These are phyloP conservation scores for Pogonocherus hispidulus DNA, from an alignment of 2,888 invertebrate species.

Conservation along the genomic window DNA sequence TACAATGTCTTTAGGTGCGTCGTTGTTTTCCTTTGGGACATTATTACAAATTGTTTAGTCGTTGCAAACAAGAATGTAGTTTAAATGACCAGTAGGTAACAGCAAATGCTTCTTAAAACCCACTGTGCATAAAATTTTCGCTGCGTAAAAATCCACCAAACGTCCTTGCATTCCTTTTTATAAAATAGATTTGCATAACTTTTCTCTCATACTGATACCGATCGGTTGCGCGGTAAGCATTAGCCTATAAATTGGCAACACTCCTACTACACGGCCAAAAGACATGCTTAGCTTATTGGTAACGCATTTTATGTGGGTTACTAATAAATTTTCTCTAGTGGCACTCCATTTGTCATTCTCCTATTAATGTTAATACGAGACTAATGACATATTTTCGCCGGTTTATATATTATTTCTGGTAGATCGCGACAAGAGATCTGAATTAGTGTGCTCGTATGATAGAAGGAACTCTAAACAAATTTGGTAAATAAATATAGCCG, in stretches of 20 bases:
- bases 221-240: neutral
- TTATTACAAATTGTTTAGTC: too few relatives aligned
- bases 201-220: neutral
- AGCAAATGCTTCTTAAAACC: too few relatives aligned
- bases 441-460: conserved; percentile 14
- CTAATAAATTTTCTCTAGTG: neutral
- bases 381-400: conserved; percentile 1
- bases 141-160: too few relatives aligned
- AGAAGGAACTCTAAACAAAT: conserved; percentile 11
- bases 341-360: conserved; percentile 18
- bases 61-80: too few relatives aligned
- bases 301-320: conserved; percentile 1
- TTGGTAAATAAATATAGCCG: conserved; percentile 10
- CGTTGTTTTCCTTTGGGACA: too few relatives aligned
- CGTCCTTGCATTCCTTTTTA: too few relatives aligned
- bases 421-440: conserved; percentile 24
- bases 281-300: neutral
- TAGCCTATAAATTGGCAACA: conserved; percentile 1
- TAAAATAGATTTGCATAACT: too few relatives aligned
- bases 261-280: neutral
- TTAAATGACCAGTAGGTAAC: too few relatives aligned
- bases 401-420: conserved; percentile 10
- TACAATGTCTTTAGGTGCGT: too few relatives aligned
- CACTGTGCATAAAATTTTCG: too few relatives aligned
- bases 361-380: conserved; percentile 11